Conservation (phyloP, 2,797 vertebrate species). For the Lutjanus campechanus region DNA sequence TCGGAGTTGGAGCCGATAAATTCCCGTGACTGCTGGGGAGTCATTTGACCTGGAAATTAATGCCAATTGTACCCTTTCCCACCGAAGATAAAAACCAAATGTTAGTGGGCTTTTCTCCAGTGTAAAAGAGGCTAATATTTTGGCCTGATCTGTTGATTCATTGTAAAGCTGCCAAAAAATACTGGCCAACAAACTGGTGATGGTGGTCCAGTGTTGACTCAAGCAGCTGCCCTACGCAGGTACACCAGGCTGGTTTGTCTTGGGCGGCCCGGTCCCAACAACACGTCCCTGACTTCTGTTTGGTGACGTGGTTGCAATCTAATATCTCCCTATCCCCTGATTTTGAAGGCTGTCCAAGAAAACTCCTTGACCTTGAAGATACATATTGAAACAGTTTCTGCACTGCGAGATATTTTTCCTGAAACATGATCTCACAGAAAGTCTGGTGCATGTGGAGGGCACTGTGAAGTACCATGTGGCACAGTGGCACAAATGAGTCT, state of each 20-base stretch:
- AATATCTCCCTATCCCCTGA: background rate
- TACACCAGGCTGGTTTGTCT: slow-evolving; percentile 5
- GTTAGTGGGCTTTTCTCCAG: no score
- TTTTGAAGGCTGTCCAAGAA: slow-evolving; percentile 20
- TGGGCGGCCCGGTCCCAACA: background rate
- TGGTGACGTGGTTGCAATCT: background rate
- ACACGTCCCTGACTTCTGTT: slow-evolving; percentile 9
- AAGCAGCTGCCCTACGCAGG: background rate
- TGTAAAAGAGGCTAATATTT: no score
- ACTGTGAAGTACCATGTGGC: slow-evolving; percentile 38
- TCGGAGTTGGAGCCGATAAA: no score
- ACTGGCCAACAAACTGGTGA: background rate
- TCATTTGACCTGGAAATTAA: no score
- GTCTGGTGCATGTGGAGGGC: slow-evolving; percentile 46
- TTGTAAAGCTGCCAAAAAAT: background rate
- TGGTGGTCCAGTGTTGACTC: background rate
- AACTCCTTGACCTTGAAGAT: slow-evolving; percentile 45
- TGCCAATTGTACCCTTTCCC: no score
- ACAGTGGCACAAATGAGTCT: slow-evolving; percentile 68
- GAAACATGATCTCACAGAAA: slow-evolving; percentile 49
- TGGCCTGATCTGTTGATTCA: background rate
- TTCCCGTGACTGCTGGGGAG: no score
- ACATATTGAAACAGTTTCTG: slow-evolving; percentile 50
- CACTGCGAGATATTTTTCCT: slow-evolving; percentile 40
- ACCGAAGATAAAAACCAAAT: no score